Base-by-base conservation (phyloP, 2,113 vertebrate genomes). In the Dendropsophus ebraccatus region DNA sequence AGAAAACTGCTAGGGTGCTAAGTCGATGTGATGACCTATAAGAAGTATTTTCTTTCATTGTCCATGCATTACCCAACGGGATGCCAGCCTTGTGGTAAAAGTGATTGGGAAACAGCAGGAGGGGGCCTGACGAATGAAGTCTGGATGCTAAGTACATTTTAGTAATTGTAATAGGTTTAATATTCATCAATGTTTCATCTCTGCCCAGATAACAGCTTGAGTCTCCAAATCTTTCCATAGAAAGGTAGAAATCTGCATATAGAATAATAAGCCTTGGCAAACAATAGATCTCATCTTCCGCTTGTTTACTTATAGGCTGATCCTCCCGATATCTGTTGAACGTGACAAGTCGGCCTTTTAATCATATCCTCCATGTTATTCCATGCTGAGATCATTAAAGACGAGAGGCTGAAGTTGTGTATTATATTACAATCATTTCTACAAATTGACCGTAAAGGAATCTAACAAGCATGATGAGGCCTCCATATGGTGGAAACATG, bases 401-500 rank as follows among this genome's bases (percentile, higher is more conserved):
- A 70, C 35, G 9, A 41, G 67, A 41, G 41, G 32, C 65, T 69
- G 65, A 69, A 69, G 35, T 69, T 35, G 65, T 21, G 30, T 70
- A 70, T 70, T 41, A 41, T 41, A 41, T 70, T 70, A 70, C 35
- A 70, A 41, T 70, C 8, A 41, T 41, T 23, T 41, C 0, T 21
- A 41, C 28, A 49, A 76, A 52, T 49, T 49, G 73, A 50, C 73
- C n/a, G 16, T 76, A 49, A 47, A 28, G 17, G 47, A 76, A 76
- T 30, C 25, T 30, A 25, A 76, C n/a, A 17, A 28, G 7, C 5
- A 30, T 9, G 73, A 76, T 52, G 47, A 76, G 25, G 41, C 3
- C 37, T 70, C 25, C 45, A 50, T 25, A 76, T 28, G 41, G 41
- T 28, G 25, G 32, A 41, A 41, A 41, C 35, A 70, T 70, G 67